Percentiles rank a stretch among this genome's conserved stretches.
Evolutionary conservation across 2,888 invertebrate species (phyloP).

Genomic region (Pollenia griseotomentosa): DNA sequence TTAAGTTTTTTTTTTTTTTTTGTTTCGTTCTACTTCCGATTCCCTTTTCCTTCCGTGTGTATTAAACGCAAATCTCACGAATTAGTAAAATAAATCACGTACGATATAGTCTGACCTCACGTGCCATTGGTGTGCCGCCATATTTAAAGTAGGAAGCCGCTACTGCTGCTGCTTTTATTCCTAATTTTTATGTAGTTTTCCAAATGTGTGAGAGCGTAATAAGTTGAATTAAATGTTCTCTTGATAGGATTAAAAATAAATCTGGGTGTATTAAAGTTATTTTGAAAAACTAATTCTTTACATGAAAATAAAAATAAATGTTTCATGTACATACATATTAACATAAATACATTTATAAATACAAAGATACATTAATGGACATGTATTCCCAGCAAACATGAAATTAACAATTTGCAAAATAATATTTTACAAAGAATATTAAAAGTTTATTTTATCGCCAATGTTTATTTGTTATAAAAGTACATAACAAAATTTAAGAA

Average conservation of each 20-base stretch:
- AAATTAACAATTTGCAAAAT: too few species aligned
- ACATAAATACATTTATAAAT: conserved; percentile 1
- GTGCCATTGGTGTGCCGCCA: conserved; percentile 34
- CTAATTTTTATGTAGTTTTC: not conserved
- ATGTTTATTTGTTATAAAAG: too few species aligned
- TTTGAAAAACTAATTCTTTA: conserved; percentile 30
- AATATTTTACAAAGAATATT: too few species aligned
- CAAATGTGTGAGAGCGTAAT: too few species aligned
- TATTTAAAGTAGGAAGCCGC: not conserved
- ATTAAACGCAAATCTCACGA: not conserved
- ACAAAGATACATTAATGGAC: conserved; percentile 7
- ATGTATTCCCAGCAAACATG: not conserved
- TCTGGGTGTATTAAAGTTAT: conserved; percentile 41
- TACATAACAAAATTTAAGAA: too few species aligned
- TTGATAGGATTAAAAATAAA: conserved; percentile 35
- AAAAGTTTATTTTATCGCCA: too few species aligned
- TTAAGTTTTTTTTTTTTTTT: not conserved
- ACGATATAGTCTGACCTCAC: conserved; percentile 26
- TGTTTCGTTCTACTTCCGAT: not conserved
- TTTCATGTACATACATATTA: conserved; percentile 4
- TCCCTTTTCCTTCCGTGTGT: not conserved
- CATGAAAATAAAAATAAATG: conserved; percentile 36
- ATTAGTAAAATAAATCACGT: conserved; percentile 30
- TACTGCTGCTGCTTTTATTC: conserved; percentile 1
- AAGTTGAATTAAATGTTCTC: conserved; percentile 41